Base-by-base conservation (phyloP, 2,113 vertebrate genomes). In the Nannobrachium achirus region DNA sequence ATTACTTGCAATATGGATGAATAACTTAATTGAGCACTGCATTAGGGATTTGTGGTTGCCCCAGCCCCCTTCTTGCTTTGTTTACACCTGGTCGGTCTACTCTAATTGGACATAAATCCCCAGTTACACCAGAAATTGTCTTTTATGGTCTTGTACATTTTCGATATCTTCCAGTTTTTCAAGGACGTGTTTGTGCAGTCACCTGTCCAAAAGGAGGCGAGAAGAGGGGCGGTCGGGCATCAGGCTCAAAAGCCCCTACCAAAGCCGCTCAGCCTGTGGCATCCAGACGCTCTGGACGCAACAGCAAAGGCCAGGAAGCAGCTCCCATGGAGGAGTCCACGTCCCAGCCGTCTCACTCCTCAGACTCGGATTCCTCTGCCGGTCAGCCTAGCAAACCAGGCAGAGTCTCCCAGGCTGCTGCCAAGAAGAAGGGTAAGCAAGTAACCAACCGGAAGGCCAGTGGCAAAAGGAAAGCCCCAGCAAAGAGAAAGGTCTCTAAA, bases 131-230 rank as follows among this genome's bases (percentile, higher is more conserved):
- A n/a, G n/a, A n/a, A n/a, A n/a, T n/a, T n/a, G n/a, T n/a, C n/a
- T n/a, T n/a, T n/a, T n/a, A n/a, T n/a, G 8, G 1, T 49, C 10
- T 33, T 19, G 14, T n/a, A 71, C 0, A 0, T 38, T 50, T 75
- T 10, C 73, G 8, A 13, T 45, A 2, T 55, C 13, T 16, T 79
- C 41, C 88, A 98, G 95, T 89, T 66, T 92, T 93, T 84, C 91
- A 91, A 85, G 93, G 93, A 57, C 94, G 92, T 52, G 94, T 87
- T 64, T 95, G 93, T 66, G 93, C 93, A 45, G 85, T 96, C 84
- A 93, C 94, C 0, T 94, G 94, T 86, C 89, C 95, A 42, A 96
- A 96, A 88, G 97, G 97, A 78, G 96, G 94, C 63, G 96, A 96
- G 71, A 98, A 96, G 75, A 94, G 96, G 58, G 92, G 94, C 49